A percentile compares a stretch with the other conserved stretches of the same genome.
phyloP scores from a whole-genome alignment of 2,888 invertebrate species.

The Acleris literana region DNA sequence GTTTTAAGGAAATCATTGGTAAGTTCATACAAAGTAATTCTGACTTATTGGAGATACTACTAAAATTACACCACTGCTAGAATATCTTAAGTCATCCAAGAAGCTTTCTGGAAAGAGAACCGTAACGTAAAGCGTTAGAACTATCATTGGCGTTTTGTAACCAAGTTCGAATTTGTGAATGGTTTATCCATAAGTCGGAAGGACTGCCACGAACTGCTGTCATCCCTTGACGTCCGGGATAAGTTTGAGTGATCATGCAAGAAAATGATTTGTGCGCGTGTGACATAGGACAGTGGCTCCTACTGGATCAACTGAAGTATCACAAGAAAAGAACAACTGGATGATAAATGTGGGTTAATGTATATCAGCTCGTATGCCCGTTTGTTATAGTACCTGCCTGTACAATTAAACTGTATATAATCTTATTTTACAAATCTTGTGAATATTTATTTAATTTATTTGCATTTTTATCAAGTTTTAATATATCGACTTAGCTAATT shows the following conservation, averaged over 20 bases:
- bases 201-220: slow-evolving; percentile 77
- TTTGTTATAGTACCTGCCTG: too few species aligned
- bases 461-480: too few species aligned
- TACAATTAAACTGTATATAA: too few species aligned
- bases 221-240: slow-evolving; percentile 79
- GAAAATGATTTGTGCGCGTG: slow-evolving; percentile 67
- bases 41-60: slow-evolving; percentile 58
- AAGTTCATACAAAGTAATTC: slow-evolving; percentile 42
- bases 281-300: slow-evolving; percentile 51
- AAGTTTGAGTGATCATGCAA: slow-evolving; percentile 75
- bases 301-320: slow-evolving; percentile 41
- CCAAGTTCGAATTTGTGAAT: slow-evolving; percentile 33
- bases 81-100: slow-evolving; percentile 56
- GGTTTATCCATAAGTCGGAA: slow-evolving; percentile 67
- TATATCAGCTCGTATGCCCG: too few species aligned
- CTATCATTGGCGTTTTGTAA: slow-evolving; percentile 41
- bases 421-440: too few species aligned
- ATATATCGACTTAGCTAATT: slow-evolving; percentile 15
- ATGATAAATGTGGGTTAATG: too few species aligned
- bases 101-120: slow-evolving; percentile 48
- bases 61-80: slow-evolving; percentile 44
- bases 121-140: slow-evolving; percentile 46
- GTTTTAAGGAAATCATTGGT: slow-evolving; percentile 42
- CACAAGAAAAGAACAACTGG: slow-evolving; percentile 1
- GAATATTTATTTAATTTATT: too few species aligned